Evolutionary conservation across 2,888 invertebrate genomes (phyloP).

Genomic region (Agrenia bidenticulata): DNA sequence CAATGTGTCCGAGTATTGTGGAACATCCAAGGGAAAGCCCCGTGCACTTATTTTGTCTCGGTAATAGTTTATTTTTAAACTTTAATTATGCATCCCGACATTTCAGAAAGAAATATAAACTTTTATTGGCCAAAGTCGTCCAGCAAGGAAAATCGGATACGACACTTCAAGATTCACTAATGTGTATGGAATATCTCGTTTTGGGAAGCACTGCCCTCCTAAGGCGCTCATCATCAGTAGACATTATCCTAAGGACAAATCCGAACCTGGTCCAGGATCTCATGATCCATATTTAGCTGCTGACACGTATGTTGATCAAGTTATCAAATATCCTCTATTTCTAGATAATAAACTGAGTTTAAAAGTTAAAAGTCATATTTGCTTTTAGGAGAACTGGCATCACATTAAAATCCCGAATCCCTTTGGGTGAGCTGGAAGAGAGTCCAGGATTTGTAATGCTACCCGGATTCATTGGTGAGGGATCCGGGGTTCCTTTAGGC

Average conservation of each 20-base stretch:
- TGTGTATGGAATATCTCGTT: slow-evolving; percentile 32
- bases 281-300: slow-evolving; percentile 23
- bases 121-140: background rate
- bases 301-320: too few species aligned
- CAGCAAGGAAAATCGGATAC: background rate
- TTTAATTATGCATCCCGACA: too few species aligned
- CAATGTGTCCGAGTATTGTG: slow-evolving; percentile 11
- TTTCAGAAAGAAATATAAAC: too few species aligned
- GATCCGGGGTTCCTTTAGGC: slow-evolving; percentile 30
- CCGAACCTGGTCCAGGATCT: slow-evolving; percentile 34
- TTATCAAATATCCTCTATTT: background rate
- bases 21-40: slow-evolving; percentile 27
- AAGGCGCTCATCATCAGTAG: slow-evolving; percentile 26
- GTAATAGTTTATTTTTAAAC: background rate
- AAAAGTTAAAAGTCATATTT: background rate
- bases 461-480: slow-evolving; percentile 24
- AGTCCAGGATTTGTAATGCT: slow-evolving; percentile 25
- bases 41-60: slow-evolving; percentile 28
- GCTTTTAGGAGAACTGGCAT: slow-evolving; percentile 32
- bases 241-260: slow-evolving; percentile 4
- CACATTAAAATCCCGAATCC: slow-evolving; percentile 32
- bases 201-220: slow-evolving; percentile 30
- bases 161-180: background rate
- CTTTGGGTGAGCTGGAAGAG: slow-evolving; percentile 7
- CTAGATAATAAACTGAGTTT: background rate